Conservation (phyloP, 2,888 invertebrate genomes). For the Nycteola revayana region DNA sequence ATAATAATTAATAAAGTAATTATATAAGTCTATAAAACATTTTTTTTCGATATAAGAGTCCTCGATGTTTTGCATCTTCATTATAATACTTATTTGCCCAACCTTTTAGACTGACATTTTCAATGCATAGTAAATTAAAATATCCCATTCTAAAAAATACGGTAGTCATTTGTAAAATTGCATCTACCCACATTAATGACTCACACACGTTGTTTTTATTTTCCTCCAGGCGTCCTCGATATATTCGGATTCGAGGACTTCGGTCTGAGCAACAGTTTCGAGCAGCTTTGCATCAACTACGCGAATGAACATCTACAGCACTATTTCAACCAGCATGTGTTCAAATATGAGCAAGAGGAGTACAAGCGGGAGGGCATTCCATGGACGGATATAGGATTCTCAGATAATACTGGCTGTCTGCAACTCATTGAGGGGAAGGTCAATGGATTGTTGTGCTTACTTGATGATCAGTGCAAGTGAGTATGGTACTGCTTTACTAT, state of each 20-base stretch:
- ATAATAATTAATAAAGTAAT: too few species aligned
- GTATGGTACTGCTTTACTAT: too few species aligned
- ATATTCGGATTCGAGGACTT: slow-evolving; percentile 99
- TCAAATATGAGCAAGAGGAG: slow-evolving; percentile 98
- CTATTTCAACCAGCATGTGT: slow-evolving; percentile 99
- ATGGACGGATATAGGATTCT: slow-evolving; percentile 98
- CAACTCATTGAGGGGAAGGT: slow-evolving; percentile 96
- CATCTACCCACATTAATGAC: too few species aligned
- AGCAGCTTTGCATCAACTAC: slow-evolving; percentile 98
- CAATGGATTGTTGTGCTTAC: slow-evolving; percentile 92
- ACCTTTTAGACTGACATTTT: too few species aligned
- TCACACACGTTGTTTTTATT: too few species aligned
- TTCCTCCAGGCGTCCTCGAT: slow-evolving; percentile 89
- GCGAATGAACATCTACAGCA: slow-evolving; percentile 98
- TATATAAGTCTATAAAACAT: too few species aligned
- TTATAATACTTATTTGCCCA: too few species aligned
- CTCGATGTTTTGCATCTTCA: too few species aligned
- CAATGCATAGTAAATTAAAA: too few species aligned
- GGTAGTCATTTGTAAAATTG: too few species aligned
- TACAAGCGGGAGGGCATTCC: slow-evolving; percentile 95
- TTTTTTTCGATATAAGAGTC: too few species aligned
- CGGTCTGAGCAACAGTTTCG: slow-evolving; percentile 94
- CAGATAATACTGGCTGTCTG: slow-evolving; percentile 97
- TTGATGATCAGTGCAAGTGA: slow-evolving; percentile 98
- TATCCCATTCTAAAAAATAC: too few species aligned